These are phyloP conservation scores for Cygnus olor DNA, from an alignment of 2,797 vertebrate species.

Conservation along the genomic window DNA sequence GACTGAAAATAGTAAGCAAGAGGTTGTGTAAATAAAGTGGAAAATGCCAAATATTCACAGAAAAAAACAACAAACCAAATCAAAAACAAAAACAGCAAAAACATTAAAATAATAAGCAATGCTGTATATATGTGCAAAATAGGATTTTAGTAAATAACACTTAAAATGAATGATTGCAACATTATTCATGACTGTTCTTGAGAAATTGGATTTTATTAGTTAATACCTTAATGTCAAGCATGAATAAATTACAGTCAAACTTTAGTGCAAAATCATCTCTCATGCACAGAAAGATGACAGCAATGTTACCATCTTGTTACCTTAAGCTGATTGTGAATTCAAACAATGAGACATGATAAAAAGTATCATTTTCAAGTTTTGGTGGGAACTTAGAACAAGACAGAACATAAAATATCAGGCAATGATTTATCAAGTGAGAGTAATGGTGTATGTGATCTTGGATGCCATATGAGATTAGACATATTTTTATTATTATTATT, in stretches of 20 bases:
- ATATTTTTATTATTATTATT: too few relatives aligned
- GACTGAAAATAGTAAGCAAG: not conserved
- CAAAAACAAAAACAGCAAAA: too few relatives aligned
- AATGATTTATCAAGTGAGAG: not conserved
- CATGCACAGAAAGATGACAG: not conserved
- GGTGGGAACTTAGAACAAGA: not conserved
- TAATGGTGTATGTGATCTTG: not conserved
- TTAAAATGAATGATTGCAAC: not conserved
- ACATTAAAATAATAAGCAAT: not conserved
- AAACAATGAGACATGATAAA: not conserved
- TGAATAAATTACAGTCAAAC: slow-evolving; percentile 29
- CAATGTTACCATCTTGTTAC: not conserved
- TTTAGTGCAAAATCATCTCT: not conserved
- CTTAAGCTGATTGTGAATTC: not conserved
- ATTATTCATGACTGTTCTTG: not conserved
- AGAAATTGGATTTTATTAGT: not conserved
- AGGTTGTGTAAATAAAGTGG: not conserved
- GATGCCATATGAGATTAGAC: not conserved
- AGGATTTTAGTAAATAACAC: not conserved
- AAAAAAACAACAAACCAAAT: not conserved
- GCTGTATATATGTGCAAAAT: not conserved
- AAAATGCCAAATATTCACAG: not conserved
- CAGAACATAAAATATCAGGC: not conserved
- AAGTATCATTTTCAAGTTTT: not conserved
- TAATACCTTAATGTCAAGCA: slow-evolving; percentile 11